Evolutionary conservation across 1,140 invertebrate genomes (phyloP), one percentile per base, ranked within the genome.

Genomic region (Aphelenchoides fujianensis): DNA sequence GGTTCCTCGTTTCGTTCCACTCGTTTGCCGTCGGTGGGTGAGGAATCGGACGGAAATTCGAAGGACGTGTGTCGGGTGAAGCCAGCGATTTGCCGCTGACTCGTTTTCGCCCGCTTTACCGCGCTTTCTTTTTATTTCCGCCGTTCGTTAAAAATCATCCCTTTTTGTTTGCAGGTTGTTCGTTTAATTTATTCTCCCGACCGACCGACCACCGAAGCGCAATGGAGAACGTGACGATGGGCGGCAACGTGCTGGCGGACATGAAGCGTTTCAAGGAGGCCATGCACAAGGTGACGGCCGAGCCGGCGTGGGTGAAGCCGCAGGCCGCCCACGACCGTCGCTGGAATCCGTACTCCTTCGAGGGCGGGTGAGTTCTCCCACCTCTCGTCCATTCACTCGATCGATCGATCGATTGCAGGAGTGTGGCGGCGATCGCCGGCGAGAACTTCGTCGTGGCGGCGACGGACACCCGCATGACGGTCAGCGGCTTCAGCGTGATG

Each of bases 381-480:
- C 7, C 1, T 61, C 5, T 1, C 7, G 31, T 68, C 16, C n/a
- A 41, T 55, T 16, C 31, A 12, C 19, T 23, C 35, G 37, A 31
- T 70, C 31, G 3, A 19, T 73, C 72, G 30, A 74, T 19, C 12
- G n/a, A 30, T 73, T 81, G 76, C 72, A 87, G 87, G 19, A 85
- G 86, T 31, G 78, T 86, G 19, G 74, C 86, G 61, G 95, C 95
- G 19, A 91, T 99, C 77, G 93, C 92, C 78, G 96, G 96, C 52
- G 90, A 93, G 37, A 91, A 94, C 84, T 95, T 90, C 86, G 91
- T 89, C 30, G 89, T 95, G 0, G 90, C 93, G 83, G 92, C 89
- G 19, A 93, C 92, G 1, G 96, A 99, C 82, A 95, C 93, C 16
- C 90, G 96, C 75, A 88, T 98, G n/a, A 92, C 85, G 88, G 90